Evolutionary conservation across 2,797 vertebrate species (phyloP), one percentile per base, ranked within the genome.

Genomic region (Apogon talboti): DNA sequence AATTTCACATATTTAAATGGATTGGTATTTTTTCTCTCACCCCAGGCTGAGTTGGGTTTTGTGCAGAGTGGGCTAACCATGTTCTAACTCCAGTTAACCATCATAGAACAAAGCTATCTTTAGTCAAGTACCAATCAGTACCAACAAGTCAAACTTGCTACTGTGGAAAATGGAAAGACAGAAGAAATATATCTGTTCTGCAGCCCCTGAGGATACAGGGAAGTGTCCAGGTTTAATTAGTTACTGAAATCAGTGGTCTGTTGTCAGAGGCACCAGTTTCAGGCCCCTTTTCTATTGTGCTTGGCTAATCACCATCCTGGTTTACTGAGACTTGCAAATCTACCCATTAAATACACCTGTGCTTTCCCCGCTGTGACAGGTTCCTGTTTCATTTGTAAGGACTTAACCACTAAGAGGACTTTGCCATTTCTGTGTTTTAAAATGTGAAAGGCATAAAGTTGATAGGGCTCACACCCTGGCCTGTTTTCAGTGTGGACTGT

Each of bases 281-380:
- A 35, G 6, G 24, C 4, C 18, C 35, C 12, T 13, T 14, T 18
- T 40, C 1, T 60, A 14, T 50, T 35, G n/a, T 28, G 15, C 30
- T 16, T 12, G 11, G 16, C 24, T 28, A 28, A 28, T 53, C 54
- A 12, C 7, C 4, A 16, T 1, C 47, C 7, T 11, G 19, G 45
- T 21, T 63, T 40, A 59, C 33, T 42, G 43, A 49, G 49, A 18
- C 30, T 48, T 53, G 16, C 28, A 61, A 45, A 49, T 40, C 24
- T 24, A 45, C 15, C 33, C 47, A 16, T 59, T 45, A 60, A 11
- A 30, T 9, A 55, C 33, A 62, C 35, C 42, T 53, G 70, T 48
- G 44, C 5, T n/a, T 12, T 8, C 42, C 15, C 49, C 54, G 57
- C 46, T 12, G 7, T 12, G 33, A 24, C 9, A 37, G 14, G 18